A percentile compares a stretch with the other conserved stretches of the same genome.
Evolutionary conservation across 2,797 vertebrate species (phyloP).

Genomic region (Tamandua tetradactyla): DNA sequence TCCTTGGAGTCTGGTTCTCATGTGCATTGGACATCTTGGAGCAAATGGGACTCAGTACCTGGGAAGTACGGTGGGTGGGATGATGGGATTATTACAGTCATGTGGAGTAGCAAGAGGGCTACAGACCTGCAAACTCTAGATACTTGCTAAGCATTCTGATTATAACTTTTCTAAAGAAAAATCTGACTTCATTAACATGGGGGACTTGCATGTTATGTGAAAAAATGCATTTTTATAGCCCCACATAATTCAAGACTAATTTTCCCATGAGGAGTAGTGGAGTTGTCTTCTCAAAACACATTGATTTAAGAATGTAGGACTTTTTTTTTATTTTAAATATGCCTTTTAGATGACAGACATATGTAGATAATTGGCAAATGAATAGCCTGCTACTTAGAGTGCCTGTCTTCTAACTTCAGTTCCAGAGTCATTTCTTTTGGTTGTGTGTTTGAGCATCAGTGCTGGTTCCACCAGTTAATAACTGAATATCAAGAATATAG

Average conservation of each 20-base stretch:
- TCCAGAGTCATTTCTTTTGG: not conserved
- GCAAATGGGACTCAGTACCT: not conserved
- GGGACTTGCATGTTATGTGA: not conserved
- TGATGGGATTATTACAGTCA: not conserved
- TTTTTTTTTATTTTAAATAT: not conserved
- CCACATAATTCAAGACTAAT: not conserved
- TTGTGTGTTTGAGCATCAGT: not conserved
- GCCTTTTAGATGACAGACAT: not conserved
- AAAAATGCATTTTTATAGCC: not conserved
- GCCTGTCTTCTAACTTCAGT: not conserved
- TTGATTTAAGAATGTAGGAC: not conserved
- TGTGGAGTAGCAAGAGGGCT: not conserved
- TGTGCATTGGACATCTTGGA: not conserved
- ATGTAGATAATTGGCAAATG: not conserved
- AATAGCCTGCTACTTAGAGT: not conserved
- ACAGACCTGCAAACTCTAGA: not conserved
- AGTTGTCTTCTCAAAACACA: not conserved
- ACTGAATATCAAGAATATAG: not conserved
- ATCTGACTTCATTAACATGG: not conserved
- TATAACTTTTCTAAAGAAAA: not conserved
- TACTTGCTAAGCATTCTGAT: not conserved
- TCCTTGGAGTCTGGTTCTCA: not conserved
- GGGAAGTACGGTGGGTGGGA: not conserved
- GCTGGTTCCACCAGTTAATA: not conserved
- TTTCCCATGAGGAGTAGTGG: not conserved